Evolutionary conservation across 2,888 invertebrate species (phyloP).

Genomic region (Trachelus troglodyta): DNA sequence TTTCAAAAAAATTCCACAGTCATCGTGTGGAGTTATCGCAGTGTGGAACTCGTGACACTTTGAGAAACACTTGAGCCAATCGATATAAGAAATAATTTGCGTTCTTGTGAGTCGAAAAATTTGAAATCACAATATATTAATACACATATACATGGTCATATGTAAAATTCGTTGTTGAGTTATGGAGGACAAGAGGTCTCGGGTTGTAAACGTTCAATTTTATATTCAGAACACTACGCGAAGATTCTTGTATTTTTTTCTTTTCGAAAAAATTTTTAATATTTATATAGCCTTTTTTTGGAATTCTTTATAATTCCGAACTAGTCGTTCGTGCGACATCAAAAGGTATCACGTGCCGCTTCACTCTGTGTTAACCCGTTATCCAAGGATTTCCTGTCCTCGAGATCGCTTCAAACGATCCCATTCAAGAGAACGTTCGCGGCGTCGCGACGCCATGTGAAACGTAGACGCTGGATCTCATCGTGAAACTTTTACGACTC

Average conservation of each 20-base stretch:
- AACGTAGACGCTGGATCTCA: neutral
- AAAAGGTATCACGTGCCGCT: neutral
- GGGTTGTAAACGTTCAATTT: neutral
- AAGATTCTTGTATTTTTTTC: neutral
- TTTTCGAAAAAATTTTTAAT: neutral
- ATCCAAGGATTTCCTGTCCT: neutral
- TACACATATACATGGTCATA: neutral
- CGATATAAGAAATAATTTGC: neutral
- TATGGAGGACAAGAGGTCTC: neutral
- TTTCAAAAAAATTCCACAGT: neutral
- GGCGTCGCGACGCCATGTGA: neutral
- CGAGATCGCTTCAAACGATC: neutral
- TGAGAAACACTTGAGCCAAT: neutral
- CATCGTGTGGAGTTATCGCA: neutral
- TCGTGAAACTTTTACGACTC: constrained; percentile 34
- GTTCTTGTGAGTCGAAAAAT: neutral
- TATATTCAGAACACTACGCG: neutral
- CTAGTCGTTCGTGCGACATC: neutral
- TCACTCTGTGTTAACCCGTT: neutral
- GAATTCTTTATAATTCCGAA: neutral
- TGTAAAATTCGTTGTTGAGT: neutral
- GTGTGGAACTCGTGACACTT: neutral
- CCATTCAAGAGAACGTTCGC: neutral
- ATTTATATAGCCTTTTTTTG: neutral
- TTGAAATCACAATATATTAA: neutral